A percentile compares a stretch with the other conserved stretches of the same genome.
These are phyloP conservation scores for Anser brachyrhynchus DNA, from an alignment of 2,113 vertebrate species.

Conservation along the genomic window DNA sequence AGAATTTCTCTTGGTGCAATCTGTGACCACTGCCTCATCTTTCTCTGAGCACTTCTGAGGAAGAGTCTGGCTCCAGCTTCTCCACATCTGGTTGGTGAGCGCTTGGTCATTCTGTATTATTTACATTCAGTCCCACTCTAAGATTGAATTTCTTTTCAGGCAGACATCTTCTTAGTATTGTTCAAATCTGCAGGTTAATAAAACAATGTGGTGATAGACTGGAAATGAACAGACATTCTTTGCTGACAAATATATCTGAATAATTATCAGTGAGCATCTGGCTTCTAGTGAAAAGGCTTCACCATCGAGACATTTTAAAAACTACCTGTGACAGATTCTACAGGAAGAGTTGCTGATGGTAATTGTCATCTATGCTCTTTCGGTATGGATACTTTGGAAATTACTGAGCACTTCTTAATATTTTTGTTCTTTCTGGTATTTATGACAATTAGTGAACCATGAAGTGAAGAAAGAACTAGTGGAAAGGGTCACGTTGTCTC, in stretches of 20 bases:
- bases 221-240: background rate
- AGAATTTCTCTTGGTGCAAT: background rate
- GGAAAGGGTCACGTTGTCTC: background rate
- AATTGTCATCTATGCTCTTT: constrained; percentile 1
- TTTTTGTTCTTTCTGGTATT: constrained; percentile 21
- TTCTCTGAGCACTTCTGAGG: background rate
- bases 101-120: background rate
- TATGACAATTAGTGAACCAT: constrained; percentile 22
- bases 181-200: background rate
- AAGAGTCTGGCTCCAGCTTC: background rate
- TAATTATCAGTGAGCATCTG: background rate
- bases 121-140: background rate
- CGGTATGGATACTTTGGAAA: background rate
- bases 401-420: background rate
- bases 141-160: background rate
- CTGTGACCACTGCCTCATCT: background rate
- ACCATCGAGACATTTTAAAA: background rate
- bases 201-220: background rate
- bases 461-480: background rate
- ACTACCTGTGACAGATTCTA: background rate
- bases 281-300: background rate
- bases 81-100: background rate
- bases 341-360: background rate
- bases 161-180: background rate
- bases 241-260: background rate